Conservation (phyloP, 2,888 invertebrate genomes). For the Fragum whitleyi region DNA sequence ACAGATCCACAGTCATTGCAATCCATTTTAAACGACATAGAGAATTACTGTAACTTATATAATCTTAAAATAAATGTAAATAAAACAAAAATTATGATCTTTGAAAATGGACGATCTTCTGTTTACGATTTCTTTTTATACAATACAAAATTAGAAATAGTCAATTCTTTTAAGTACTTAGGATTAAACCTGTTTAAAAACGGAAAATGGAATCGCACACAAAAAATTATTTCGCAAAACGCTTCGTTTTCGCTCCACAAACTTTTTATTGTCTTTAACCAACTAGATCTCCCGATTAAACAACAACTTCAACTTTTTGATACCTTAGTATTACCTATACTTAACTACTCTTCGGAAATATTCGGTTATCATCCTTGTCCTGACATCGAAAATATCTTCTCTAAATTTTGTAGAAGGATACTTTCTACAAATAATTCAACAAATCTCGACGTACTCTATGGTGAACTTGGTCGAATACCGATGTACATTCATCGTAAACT, state of each 20-base stretch:
- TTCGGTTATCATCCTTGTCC: not conserved
- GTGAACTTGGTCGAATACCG: constrained; percentile 18
- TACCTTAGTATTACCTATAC: constrained; percentile 12
- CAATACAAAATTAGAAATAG: constrained; percentile 9
- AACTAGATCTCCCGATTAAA: constrained; percentile 1
- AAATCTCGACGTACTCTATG: constrained; percentile 13
- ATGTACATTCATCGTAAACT: not conserved
- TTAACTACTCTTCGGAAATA: constrained; percentile 23
- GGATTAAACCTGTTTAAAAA: constrained; percentile 21
- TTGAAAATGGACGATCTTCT: not conserved
- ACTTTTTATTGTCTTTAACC: constrained; percentile 9
- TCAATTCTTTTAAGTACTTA: not conserved
- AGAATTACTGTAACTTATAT: not conserved
- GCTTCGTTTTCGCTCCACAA: constrained; percentile 18
- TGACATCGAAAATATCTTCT: not conserved
- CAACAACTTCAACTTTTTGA: constrained; percentile 24
- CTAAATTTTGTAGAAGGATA: constrained; percentile 17
- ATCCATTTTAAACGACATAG: constrained; percentile 7
- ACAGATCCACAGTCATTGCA: not conserved
- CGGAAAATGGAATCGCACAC: constrained; percentile 3
- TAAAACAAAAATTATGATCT: constrained; percentile 23
- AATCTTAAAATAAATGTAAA: constrained; percentile 6
- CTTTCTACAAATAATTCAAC: constrained; percentile 23
- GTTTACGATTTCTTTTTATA: not conserved
- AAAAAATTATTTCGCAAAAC: constrained; percentile 18